These are phyloP conservation scores for Leucophenga maculata DNA, from an alignment of 2,888 invertebrate genomes.

Conservation along the genomic window DNA sequence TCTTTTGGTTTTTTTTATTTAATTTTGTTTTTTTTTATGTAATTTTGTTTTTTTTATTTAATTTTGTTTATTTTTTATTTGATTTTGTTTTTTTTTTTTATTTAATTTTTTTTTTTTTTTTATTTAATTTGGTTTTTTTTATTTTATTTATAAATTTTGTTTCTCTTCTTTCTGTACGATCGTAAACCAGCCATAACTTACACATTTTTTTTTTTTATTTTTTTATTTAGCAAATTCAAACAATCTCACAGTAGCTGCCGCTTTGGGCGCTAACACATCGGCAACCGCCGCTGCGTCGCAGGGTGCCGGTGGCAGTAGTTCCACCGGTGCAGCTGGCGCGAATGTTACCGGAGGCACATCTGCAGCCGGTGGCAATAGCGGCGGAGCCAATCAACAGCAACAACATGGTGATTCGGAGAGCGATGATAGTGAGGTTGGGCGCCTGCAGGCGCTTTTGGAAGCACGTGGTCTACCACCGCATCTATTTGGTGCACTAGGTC, in stretches of 20 bases:
- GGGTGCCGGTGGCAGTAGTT: slow-evolving; percentile 31
- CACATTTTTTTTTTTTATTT: slow-evolving; percentile 1
- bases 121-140: slow-evolving; percentile 27
- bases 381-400: slow-evolving; percentile 51
- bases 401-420: slow-evolving; percentile 78
- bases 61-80: too few relatives aligned
- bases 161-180: not conserved
- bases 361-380: slow-evolving; percentile 58
- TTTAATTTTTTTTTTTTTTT: too few relatives aligned
- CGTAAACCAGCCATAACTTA: not conserved
- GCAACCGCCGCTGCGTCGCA: slow-evolving; percentile 44
- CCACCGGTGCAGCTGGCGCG: slow-evolving; percentile 48
- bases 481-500: slow-evolving; percentile 94
- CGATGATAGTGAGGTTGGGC: slow-evolving; percentile 96
- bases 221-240: slow-evolving; percentile 51
- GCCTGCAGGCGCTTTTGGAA: slow-evolving; percentile 94
- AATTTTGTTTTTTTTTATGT: slow-evolving; percentile 30
- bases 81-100: slow-evolving; percentile 1
- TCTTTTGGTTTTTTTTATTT: slow-evolving; percentile 25
- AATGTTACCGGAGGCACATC: slow-evolving; percentile 54
- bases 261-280: slow-evolving; percentile 52
- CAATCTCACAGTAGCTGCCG: slow-evolving; percentile 58
- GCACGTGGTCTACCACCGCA: slow-evolving; percentile 97
- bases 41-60: slow-evolving; percentile 5
- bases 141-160: slow-evolving; percentile 26